These are phyloP conservation scores for Anarrhichthys ocellatus DNA, from an alignment of 2,113 vertebrate genomes.

Conservation along the genomic window DNA sequence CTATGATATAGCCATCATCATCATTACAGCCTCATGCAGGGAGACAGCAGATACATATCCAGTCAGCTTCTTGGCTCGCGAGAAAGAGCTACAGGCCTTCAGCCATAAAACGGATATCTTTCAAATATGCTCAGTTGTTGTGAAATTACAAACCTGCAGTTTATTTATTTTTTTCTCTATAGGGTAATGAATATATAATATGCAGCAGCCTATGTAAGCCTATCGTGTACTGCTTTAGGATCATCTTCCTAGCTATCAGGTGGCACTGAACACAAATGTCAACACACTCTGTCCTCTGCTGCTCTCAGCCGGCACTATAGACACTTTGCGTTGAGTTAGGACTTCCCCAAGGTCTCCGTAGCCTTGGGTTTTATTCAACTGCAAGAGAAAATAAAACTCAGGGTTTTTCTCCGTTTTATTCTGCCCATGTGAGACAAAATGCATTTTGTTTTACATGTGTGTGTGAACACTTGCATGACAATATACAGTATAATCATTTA, in stretches of 20 bases:
- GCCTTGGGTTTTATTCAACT: constrained; percentile 2
- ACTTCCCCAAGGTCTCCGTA: neutral
- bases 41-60: neutral
- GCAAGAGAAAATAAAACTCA: neutral
- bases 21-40: constrained; percentile 4
- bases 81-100: neutral
- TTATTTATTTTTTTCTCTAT: neutral
- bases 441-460: neutral
- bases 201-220: constrained; percentile 36
- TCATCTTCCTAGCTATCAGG: constrained; percentile 58
- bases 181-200: constrained; percentile 61
- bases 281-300: constrained; percentile 31
- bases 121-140: neutral
- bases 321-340: neutral
- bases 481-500: neutral
- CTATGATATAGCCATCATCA: constrained; percentile 7
- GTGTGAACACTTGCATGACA: neutral
- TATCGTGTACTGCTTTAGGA: constrained; percentile 45
- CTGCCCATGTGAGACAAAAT: neutral
- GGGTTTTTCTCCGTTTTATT: neutral
- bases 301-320: constrained; percentile 1
- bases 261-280: constrained; percentile 50
- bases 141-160: neutral
- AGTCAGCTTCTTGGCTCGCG: constrained; percentile 23
- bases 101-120: neutral